Evolutionary conservation across 35 echinoderm and acorn worm species (phyloP), one percentile per base, ranked within the genome.

Genomic region (Holothuria glaberrima): DNA sequence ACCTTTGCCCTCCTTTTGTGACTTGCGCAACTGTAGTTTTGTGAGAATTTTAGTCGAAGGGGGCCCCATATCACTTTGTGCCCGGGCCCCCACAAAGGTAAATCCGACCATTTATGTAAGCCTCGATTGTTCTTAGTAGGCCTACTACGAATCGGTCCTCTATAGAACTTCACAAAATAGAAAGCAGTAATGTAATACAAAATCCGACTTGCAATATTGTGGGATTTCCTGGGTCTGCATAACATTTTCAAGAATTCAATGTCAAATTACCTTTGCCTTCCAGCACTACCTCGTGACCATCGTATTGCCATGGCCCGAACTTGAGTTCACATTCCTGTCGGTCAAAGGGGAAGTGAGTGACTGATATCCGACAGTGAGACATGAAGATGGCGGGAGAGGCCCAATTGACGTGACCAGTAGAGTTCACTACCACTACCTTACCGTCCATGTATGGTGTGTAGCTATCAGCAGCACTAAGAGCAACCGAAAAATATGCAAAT

Each of bases 281-380:
- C 22, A 91, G 36, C 1, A 80, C 78, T 10, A 94, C 73, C 50
- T 94, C 93, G n/a, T 66, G 68, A 6, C 75, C 89, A 32, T 91
- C 83, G 59, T 94, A 68, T 60, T 94, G 93, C 93, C 93, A 94
- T 19, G 93, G 93, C n/a, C 93, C 93, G 59, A 94, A 94, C 29
- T 94, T 94, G 59, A 94, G 31, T 36, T 87, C 62, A 91, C 93
- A 94, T 28, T 74, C 33, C 44, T 94, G 93, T 6, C 79, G 57
- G 71, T 94, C 93, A 70, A 94, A 94, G 4, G 93, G 93, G 48
- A 94, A 94, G 14, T 91, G 83, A 4, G 83, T 90, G n/a, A 94
- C 93, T 30, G 82, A 82, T 28, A 94, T 91, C 2, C 73, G 76
- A 83, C 93, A 94, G 29, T 94, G 83, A 48, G 90, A 92, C 30